A percentile compares a stretch with the other conserved stretches of the same genome.
Conservation (phyloP, 92 coral and sea anemone genomes). For the Scolanthus callimorphus region DNA sequence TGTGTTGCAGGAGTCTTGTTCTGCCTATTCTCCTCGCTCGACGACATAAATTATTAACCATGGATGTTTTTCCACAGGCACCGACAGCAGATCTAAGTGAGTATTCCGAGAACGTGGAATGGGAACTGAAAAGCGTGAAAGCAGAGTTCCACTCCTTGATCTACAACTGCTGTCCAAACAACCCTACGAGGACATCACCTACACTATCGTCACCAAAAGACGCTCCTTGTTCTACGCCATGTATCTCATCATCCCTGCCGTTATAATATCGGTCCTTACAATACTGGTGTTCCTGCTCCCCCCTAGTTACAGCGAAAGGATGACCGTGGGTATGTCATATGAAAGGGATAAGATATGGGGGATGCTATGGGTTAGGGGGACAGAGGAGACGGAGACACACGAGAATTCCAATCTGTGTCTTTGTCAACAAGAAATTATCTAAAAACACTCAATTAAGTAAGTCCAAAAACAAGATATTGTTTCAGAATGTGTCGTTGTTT, state of each 20-base stretch:
- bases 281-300: constrained; percentile 85
- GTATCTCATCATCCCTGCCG: constrained; percentile 88
- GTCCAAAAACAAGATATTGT: no score
- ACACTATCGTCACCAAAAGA: constrained; percentile 61
- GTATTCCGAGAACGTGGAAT: constrained; percentile 61
- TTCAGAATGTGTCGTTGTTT: no score
- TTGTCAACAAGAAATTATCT: no score
- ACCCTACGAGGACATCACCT: constrained; percentile 87
- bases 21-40: no score
- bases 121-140: constrained; percentile 71
- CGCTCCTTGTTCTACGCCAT: constrained; percentile 83
- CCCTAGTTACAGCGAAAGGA: constrained; percentile 91
- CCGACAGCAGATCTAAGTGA: constrained; percentile 60
- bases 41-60: background rate
- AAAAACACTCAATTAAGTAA: no score
- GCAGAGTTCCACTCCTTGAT: constrained; percentile 48
- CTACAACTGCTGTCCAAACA: constrained; percentile 62
- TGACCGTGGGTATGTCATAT: constrained; percentile 99
- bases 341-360: no score
- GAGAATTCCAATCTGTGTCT: no score
- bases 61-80: background rate
- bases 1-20: no score
- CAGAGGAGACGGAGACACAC: no score
- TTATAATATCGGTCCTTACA: constrained; percentile 72
- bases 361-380: no score